These are phyloP conservation scores for Platyrinchus mystaceus DNA, from an alignment of 2,797 vertebrate species.

Conservation along the genomic window DNA sequence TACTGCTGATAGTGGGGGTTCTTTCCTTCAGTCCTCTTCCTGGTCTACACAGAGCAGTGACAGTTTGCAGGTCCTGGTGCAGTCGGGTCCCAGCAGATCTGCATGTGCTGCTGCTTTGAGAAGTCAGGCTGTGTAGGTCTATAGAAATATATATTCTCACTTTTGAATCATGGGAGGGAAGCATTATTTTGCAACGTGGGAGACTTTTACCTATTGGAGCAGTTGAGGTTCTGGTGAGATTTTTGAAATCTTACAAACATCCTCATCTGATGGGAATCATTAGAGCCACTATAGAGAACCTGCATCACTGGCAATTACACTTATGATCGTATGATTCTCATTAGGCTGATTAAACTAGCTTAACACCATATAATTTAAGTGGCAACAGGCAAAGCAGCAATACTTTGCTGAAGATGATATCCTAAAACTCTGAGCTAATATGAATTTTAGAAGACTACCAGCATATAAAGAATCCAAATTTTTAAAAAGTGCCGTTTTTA, in stretches of 20 bases:
- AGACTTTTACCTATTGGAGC: background rate
- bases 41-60: background rate
- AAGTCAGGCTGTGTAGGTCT: background rate
- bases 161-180: background rate
- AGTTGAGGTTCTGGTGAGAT: background rate
- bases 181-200: background rate
- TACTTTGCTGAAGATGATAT: background rate
- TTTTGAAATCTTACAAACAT: background rate
- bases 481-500: background rate
- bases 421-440: background rate
- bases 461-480: background rate
- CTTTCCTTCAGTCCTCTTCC: background rate
- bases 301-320: background rate
- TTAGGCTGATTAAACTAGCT: constrained; percentile 26
- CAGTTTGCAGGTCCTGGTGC: background rate
- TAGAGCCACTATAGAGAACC: background rate
- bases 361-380: background rate
- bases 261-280: background rate
- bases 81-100: background rate
- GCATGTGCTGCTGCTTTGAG: background rate
- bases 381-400: background rate
- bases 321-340: background rate
- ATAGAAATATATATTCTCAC: background rate
- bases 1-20: background rate
- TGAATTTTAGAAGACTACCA: background rate